Evolutionary conservation across 2,888 invertebrate genomes (phyloP), one percentile per base, ranked within the genome.

Genomic region (Lycophotia porphyrea): DNA sequence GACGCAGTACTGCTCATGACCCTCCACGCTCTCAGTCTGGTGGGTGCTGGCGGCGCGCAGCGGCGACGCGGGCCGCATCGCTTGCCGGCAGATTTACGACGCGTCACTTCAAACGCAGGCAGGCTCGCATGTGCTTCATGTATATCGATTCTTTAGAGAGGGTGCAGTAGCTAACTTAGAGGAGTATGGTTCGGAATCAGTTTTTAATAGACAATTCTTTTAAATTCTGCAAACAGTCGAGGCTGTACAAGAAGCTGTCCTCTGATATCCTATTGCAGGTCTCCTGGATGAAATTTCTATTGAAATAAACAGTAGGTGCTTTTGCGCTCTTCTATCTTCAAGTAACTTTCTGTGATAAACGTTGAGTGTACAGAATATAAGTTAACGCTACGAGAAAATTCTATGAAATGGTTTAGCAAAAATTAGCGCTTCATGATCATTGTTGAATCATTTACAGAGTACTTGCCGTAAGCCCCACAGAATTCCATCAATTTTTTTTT

Each of bases 81-180:
- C 87, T 82, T 76, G 75, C 63, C 44, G 72, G 42, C 85, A 82
- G 88, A 89, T 89, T 89, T 89, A 88, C 83, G 88, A 88, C 74
- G 78, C 80, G 83, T 80, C 84, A 88, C 89, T 86, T 88, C 89
- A 89, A 89, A 89, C 82, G 75, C 39, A 31, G 27, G 67, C 73
- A 52, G 55, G 61, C 69, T 5, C 11, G 60, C 36, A 65, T n/a
- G 24, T 31, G 27, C 24, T 52, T 27, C 34, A 44, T 13, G 9
- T 24, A 24, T 49, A 24, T 31, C 36, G 34, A 47, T 42, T 55
- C 15, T 55, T 21, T 34, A 3, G 15, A 39, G 31, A 60, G 31
- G 49, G 15, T 39, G 39, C 27, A 39, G 42, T 47, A 44, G 21
- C 5, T 11, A 15, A 39, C n/a, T 15, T 24, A 5, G 39, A 34